phyloP scores from a whole-genome alignment of 2,113 vertebrate genomes.

The Seriola rivoliana region DNA sequence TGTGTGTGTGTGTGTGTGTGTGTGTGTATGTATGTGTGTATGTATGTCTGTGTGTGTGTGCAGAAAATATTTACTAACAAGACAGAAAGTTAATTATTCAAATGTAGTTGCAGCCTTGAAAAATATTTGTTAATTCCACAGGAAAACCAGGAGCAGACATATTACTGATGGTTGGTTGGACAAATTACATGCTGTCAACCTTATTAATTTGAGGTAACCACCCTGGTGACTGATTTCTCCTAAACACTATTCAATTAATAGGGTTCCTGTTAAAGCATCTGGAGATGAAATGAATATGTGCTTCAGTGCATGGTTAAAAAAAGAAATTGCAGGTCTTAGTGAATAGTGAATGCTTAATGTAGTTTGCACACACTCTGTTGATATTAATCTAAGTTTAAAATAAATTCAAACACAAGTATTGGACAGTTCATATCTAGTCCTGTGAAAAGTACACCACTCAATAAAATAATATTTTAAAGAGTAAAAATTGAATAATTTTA shows the following conservation, averaged over 20 bases:
- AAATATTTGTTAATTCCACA: constrained; percentile 39
- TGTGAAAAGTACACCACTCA: too few species aligned
- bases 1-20: too few species aligned
- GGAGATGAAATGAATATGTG: constrained; percentile 37
- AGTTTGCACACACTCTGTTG: neutral
- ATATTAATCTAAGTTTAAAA: neutral
- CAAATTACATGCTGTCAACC: constrained; percentile 56
- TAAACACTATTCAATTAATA: constrained; percentile 54
- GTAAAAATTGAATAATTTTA: neutral
- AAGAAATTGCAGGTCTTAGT: neutral
- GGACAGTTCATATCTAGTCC: neutral
- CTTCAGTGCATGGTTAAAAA: constrained; percentile 21
- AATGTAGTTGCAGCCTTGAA: constrained; percentile 28
- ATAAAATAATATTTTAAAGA: neutral
- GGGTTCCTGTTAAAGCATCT: constrained; percentile 31
- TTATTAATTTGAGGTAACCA: constrained; percentile 64
- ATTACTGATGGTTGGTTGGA: constrained; percentile 56
- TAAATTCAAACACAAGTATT: neutral
- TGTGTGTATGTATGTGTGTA: neutral
- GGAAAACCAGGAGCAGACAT: constrained; percentile 49
- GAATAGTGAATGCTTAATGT: neutral
- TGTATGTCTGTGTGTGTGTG: too few species aligned
- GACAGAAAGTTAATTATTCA: constrained; percentile 44
- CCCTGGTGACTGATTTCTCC: constrained; percentile 31
- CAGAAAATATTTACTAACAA: constrained; percentile 44